Evolutionary conservation across 2,113 vertebrate species (phyloP), one percentile per base, ranked within the genome.

Genomic region (Cryptomyrus ogoouensis): DNA sequence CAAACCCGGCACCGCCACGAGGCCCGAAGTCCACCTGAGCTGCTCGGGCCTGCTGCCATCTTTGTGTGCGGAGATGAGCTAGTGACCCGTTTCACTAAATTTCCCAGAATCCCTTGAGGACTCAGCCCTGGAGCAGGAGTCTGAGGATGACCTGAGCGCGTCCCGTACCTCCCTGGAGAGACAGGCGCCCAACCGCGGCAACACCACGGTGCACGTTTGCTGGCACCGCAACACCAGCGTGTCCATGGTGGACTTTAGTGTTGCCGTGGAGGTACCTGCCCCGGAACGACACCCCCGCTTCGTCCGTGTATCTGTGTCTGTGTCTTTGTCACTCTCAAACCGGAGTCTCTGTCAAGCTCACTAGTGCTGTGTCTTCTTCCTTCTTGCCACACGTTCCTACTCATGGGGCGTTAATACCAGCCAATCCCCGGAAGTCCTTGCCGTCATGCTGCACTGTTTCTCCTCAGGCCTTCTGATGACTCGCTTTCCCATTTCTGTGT

Each of bases 221-320:
- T 99, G 98, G 98, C 98, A 99, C 94, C 97, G 98, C 94, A 99
- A 97, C 96, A 98, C 98, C 96, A 99, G 98, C 88, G 98, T 99
- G 93, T 98, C 98, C 94, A 98, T 99, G 98, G 94, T 99, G 97
- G 98, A 99, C 96, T 99, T 98, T 96, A 99, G 97, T 95, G 91
- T 98, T 94, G 98, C 98, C 17, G 97, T 98, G 94, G 98, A 99
- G 98, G 98, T 99, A 97, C 95, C 96, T 91, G 93, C 50, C 50
- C 35, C 2, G 24, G 77, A 31, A 42, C 50, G 19, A 1, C 77
- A 42, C 52, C 10, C 85, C 5, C 2, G 1, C n/a, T 35, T 12
- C 46, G 2, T 52, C 88, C 47, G n/a, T 49, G 42, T 88, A 1
- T 35, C 19, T 31, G 10, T 50, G n/a, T 56, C 66, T 47, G 56